phyloP scores from a whole-genome alignment of 2,888 invertebrate species.

The Tribolium freemani region DNA sequence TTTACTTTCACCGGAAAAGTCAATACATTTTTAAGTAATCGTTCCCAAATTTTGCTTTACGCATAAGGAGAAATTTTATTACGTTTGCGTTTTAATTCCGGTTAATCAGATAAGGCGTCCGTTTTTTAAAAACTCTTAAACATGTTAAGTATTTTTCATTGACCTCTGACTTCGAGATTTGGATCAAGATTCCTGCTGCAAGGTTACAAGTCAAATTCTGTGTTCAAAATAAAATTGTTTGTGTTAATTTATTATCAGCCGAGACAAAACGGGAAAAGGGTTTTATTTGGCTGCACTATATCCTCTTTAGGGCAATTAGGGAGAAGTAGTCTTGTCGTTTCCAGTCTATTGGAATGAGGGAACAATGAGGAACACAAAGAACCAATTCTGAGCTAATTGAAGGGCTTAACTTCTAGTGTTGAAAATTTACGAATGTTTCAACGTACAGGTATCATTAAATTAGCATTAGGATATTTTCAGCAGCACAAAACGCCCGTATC shows the following conservation, averaged over 20 bases:
- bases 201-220: slow-evolving; percentile 22
- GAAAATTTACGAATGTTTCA: background rate
- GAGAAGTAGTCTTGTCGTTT: background rate
- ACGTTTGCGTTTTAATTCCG: background rate
- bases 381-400: too few relatives aligned
- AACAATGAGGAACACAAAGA: background rate
- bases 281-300: background rate
- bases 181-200: slow-evolving; percentile 5
- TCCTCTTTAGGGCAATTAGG: background rate
- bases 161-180: slow-evolving; percentile 24
- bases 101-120: background rate
- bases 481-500: background rate
- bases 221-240: background rate
- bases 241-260: background rate
- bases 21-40: too few relatives aligned
- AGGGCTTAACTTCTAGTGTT: too few relatives aligned
- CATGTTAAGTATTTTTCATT: slow-evolving; percentile 13
- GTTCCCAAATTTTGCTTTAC: too few relatives aligned
- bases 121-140: background rate
- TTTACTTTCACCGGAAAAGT: too few relatives aligned
- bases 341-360: background rate
- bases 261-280: background rate
- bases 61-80: too few relatives aligned
- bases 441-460: background rate
- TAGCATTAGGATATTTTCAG: background rate